Conservation (phyloP, 2,888 invertebrate genomes). For the Crioceris asparagi region DNA sequence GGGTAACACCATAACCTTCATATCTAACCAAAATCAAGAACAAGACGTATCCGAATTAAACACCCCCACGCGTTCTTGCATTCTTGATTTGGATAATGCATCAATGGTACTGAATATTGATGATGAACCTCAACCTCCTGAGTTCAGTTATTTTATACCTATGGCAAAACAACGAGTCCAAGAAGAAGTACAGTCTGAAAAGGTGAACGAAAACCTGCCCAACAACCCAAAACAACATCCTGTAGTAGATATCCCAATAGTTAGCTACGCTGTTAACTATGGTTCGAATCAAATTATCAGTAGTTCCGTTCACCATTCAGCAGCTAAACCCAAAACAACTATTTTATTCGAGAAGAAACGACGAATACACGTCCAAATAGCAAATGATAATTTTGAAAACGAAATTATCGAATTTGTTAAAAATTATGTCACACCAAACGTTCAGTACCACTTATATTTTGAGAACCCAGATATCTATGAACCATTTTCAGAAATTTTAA, state of each 20-base stretch:
- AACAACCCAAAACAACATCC: slow-evolving; percentile 8
- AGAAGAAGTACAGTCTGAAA: neutral
- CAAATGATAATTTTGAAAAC: slow-evolving; percentile 11
- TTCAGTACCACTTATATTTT: slow-evolving; percentile 11
- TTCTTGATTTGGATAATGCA: neutral
- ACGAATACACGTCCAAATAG: slow-evolving; percentile 12
- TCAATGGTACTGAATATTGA: no score
- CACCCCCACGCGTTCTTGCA: neutral
- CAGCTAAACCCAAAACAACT: slow-evolving; percentile 9
- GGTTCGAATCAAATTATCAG: slow-evolving; percentile 15
- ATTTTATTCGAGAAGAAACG: slow-evolving; percentile 12
- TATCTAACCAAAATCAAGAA: no score
- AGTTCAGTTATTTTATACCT: neutral
- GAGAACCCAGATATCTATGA: slow-evolving; percentile 11
- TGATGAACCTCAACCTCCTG: neutral
- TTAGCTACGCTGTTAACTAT: slow-evolving; percentile 12
- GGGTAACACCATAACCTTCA: no score
- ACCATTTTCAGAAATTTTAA: slow-evolving; percentile 6
- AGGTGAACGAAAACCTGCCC: neutral
- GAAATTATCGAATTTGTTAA: slow-evolving; percentile 14
- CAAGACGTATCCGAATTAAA: no score
- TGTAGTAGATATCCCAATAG: slow-evolving; percentile 8
- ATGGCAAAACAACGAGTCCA: neutral
- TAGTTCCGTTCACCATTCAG: slow-evolving; percentile 7
- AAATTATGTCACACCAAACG: slow-evolving; percentile 9